Conservation (phyloP, 2,888 invertebrate genomes). For the Adineta ricciae region DNA sequence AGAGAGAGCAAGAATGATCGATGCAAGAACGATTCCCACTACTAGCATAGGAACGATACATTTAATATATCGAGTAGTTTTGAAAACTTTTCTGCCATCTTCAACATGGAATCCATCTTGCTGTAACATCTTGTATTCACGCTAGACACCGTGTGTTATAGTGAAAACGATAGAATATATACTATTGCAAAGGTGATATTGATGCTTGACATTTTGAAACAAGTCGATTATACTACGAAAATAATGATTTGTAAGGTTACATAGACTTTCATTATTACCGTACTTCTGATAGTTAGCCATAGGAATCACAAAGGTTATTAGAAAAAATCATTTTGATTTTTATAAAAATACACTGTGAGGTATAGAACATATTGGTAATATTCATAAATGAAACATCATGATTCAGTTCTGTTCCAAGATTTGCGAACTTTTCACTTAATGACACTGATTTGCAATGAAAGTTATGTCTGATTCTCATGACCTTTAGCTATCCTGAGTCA, state of each 20-base stretch:
- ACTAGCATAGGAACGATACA: neutral
- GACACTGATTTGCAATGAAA: too few relatives aligned
- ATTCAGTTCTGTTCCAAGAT: too few relatives aligned
- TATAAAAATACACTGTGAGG: too few relatives aligned
- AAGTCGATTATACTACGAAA: neutral
- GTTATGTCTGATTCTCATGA: too few relatives aligned
- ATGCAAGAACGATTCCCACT: neutral
- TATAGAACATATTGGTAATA: neutral
- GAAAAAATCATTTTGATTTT: neutral
- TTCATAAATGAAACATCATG: neutral
- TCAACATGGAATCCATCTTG: neutral
- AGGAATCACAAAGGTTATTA: neutral
- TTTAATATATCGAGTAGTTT: neutral
- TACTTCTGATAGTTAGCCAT: neutral
- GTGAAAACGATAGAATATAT: neutral
- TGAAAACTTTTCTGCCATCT: neutral
- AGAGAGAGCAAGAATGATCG: neutral
- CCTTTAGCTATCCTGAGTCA: too few relatives aligned
- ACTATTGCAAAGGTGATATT: neutral
- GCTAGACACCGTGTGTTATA: neutral
- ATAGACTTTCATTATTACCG: neutral
- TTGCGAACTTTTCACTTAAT: too few relatives aligned
- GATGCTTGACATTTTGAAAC: neutral
- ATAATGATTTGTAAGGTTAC: neutral
- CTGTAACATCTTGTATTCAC: neutral